phyloP scores from a whole-genome alignment of 2,113 vertebrate species.

The Uria aalge region DNA sequence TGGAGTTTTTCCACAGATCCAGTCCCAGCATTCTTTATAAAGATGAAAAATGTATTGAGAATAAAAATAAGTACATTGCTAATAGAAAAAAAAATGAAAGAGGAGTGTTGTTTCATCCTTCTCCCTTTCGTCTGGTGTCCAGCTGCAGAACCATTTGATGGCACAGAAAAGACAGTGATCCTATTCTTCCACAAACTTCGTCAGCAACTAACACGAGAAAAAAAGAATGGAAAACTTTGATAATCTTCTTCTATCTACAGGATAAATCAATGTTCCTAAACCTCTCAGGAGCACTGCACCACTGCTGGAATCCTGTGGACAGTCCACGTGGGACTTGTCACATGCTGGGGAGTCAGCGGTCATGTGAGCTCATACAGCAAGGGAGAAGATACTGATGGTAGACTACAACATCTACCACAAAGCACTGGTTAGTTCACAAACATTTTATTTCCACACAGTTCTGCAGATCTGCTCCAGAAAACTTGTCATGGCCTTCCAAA shows the following conservation, averaged over 20 bases:
- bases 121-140: neutral
- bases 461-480: neutral
- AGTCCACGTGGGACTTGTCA: neutral
- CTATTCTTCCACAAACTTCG: neutral
- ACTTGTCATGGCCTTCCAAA: neutral
- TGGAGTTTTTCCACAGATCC: neutral
- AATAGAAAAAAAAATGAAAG: neutral
- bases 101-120: neutral
- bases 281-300: neutral
- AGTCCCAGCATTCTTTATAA: neutral
- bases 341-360: neutral
- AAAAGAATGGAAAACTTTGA: constrained; percentile 20
- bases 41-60: neutral
- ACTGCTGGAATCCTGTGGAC: neutral
- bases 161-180: neutral
- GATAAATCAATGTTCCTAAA: constrained; percentile 15
- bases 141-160: constrained; percentile 1
- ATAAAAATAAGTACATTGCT: neutral
- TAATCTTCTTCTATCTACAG: neutral
- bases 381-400: neutral
- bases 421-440: neutral
- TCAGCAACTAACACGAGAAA: neutral
- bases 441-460: neutral
- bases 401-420: neutral
- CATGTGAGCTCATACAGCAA: neutral